Evolutionary conservation across 2,113 vertebrate species (phyloP).

Genomic region (Elephantulus edwardii): DNA sequence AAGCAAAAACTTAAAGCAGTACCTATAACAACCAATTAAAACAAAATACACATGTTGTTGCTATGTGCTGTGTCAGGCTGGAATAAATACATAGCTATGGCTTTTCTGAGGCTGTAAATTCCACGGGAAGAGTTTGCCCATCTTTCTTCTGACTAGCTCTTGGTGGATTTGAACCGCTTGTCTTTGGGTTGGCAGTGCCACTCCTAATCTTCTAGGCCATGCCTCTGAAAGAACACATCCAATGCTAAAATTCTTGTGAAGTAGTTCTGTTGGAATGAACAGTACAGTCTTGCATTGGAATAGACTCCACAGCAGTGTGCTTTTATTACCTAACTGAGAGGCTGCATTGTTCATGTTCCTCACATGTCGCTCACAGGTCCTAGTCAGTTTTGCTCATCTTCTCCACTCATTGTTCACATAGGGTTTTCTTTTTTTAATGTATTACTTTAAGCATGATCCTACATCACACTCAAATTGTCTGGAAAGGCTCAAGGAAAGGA

Average conservation of each 20-base stretch:
- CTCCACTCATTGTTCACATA: not conserved
- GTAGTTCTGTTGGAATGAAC: not conserved
- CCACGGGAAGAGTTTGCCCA: too few species aligned
- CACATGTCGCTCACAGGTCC: not conserved
- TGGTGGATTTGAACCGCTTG: too few species aligned
- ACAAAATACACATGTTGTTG: too few species aligned
- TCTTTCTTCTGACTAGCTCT: too few species aligned
- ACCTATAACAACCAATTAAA: too few species aligned
- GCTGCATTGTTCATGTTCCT: not conserved
- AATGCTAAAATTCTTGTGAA: not conserved
- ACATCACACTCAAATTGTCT: not conserved
- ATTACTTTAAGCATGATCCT: conserved; percentile 32
- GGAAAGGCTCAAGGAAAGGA: not conserved
- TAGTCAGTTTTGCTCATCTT: not conserved
- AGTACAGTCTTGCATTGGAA: too few species aligned
- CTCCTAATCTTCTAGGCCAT: too few species aligned
- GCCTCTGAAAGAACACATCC: not conserved
- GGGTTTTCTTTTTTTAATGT: not conserved
- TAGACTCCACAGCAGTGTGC: not conserved
- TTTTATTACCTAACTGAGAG: not conserved
- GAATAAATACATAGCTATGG: too few species aligned
- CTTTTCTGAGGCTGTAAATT: too few species aligned
- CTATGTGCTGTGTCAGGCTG: too few species aligned
- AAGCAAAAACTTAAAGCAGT: too few species aligned
- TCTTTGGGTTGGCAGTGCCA: too few species aligned